A percentile compares a stretch with the other conserved stretches of the same genome.
phyloP scores from a whole-genome alignment of 1,140 invertebrate genomes.

The Melitaea cinxia region DNA sequence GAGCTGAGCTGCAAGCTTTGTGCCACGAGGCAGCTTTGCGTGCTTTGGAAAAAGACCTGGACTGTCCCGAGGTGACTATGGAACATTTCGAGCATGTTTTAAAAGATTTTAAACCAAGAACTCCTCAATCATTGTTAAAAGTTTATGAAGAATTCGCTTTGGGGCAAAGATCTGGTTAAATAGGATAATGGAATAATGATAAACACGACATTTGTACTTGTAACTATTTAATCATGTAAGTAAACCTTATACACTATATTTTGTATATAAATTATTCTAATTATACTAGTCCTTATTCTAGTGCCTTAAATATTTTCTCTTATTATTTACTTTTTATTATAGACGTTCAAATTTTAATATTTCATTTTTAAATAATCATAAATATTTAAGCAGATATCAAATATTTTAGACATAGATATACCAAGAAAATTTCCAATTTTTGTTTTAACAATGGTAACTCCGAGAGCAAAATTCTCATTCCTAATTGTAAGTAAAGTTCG shows the following conservation, averaged over 20 bases:
- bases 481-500: not conserved
- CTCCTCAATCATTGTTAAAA: conserved; percentile 58
- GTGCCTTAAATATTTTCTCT: conserved; percentile 4
- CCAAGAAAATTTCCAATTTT: no score
- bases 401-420: no score
- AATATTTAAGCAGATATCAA: not conserved
- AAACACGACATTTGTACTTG: conserved; percentile 25
- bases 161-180: conserved; percentile 38
- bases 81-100: conserved; percentile 66
- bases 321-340: not conserved
- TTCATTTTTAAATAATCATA: not conserved
- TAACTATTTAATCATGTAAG: conserved; percentile 30
- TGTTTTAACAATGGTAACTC: not conserved
- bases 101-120: conserved; percentile 66
- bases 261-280: conserved; percentile 39
- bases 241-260: conserved; percentile 30
- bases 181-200: no score
- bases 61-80: conserved; percentile 63
- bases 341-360: conserved; percentile 17
- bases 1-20: conserved; percentile 89
- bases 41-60: conserved; percentile 82
- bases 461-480: not conserved
- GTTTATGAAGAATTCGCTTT: conserved; percentile 70
- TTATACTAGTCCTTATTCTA: conserved; percentile 46
- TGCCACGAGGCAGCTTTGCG: conserved; percentile 88